phyloP scores from a whole-genome alignment of 2,888 invertebrate species.

The Choristoneura rosaceana region DNA sequence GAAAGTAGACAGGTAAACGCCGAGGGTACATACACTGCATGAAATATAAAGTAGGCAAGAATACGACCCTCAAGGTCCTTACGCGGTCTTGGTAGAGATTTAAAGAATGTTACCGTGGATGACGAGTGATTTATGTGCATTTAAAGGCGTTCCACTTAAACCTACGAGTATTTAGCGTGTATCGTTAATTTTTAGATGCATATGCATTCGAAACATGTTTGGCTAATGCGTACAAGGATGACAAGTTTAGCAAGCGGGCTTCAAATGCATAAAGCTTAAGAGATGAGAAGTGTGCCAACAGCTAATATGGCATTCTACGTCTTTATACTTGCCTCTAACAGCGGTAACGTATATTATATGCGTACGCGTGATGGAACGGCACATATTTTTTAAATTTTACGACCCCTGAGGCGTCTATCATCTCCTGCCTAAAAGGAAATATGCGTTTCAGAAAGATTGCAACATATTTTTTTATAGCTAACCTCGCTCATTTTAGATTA shows the following conservation, averaged over 20 bases:
- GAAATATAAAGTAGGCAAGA: constrained; percentile 42
- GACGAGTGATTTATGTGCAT: constrained; percentile 21
- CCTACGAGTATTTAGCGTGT: constrained; percentile 15
- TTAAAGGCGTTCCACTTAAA: constrained; percentile 30
- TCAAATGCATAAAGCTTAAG: constrained; percentile 1
- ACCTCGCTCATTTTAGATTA: constrained; percentile 14
- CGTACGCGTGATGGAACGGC: constrained; percentile 22
- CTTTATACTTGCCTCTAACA: constrained; percentile 15
- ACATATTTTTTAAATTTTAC: constrained; percentile 38
- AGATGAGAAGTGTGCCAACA: constrained; percentile 24
- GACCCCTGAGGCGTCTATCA: constrained; percentile 36
- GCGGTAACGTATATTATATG: constrained; percentile 11
- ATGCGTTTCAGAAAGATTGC: constrained; percentile 31
- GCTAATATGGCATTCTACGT: constrained; percentile 33
- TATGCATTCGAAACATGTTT: background rate
- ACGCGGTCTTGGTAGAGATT: constrained; percentile 35
- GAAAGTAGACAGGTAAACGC: constrained; percentile 61
- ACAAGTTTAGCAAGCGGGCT: constrained; percentile 28
- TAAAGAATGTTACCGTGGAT: constrained; percentile 32
- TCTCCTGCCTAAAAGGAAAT: constrained; percentile 33
- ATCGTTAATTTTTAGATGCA: constrained; percentile 8
- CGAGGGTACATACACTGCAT: constrained; percentile 47
- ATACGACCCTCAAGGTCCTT: constrained; percentile 32
- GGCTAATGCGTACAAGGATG: constrained; percentile 9
- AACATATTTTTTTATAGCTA: constrained; percentile 19